phyloP scores from a whole-genome alignment of 2,888 invertebrate genomes.

The Mythimna lalbum region DNA sequence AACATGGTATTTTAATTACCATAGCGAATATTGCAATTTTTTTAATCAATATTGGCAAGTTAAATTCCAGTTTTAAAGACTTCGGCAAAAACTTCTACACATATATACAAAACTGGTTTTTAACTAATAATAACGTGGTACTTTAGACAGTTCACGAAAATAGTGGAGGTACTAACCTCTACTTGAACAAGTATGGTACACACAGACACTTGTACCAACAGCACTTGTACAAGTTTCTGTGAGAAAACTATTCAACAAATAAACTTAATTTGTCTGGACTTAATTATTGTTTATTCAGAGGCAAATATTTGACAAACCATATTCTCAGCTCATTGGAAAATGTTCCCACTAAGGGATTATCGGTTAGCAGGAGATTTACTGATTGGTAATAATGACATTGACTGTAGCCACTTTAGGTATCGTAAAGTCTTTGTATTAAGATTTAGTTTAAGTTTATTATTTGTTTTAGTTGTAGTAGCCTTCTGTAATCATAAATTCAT shows the following conservation, averaged over 20 bases:
- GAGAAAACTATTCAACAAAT: conserved; percentile 6
- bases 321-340: not conserved
- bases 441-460: not conserved
- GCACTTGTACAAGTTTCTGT: conserved; percentile 4
- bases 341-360: no score
- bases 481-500: not conserved
- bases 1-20: conserved; percentile 28
- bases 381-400: not conserved
- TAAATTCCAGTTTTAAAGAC: not conserved
- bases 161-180: not conserved
- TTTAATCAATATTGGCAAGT: not conserved
- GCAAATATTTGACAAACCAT: conserved; percentile 4
- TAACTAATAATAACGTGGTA: conserved; percentile 7
- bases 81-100: conserved; percentile 10
- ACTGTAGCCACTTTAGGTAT: not conserved
- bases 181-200: no score
- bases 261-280: conserved; percentile 6
- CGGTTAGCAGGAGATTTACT: conserved; percentile 1
- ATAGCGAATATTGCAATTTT: not conserved
- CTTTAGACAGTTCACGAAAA: conserved; percentile 13
- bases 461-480: not conserved
- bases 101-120: conserved; percentile 11
- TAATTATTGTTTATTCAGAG: conserved; percentile 18
- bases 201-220: no score
- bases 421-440: not conserved